Base-by-base conservation (phyloP, 1,140 invertebrate genomes). In the Drosophila mayri region DNA sequence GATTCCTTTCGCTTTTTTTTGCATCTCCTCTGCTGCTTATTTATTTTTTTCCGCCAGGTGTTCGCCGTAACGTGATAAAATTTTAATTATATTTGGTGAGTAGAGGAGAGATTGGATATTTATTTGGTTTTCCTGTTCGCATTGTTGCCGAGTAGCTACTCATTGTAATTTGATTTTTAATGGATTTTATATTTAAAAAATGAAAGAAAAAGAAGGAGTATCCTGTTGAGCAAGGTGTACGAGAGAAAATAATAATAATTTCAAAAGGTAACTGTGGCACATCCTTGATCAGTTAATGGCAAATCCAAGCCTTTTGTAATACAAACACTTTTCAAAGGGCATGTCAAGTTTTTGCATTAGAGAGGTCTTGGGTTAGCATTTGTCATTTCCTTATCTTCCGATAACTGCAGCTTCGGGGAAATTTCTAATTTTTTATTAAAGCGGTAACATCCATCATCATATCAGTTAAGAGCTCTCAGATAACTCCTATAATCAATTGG, bases 61-160 rank as follows among this genome's bases (percentile, higher is more conserved):
- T 77, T 64, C 41, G 61, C 58, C 47, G 41, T 68, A 47, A 81
- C 71, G 63, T 79, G 71, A 86, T 76, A 79, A 88, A 63, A 88
- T 79, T 83, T 80, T 83, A 88, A 87, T 87, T 87, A 68, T 66
- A 76, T 67, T 50, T 68, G 40, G 30, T 18, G n/a, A 47, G 14
- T 5, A 11, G 10, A 18, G 30, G 3, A 72, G 47, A 73, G 47
- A 73, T 73, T 73, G 44, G 67, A 22, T 72, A 72, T 70, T 70
- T 70, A 55, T 46, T 54, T 11, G 35, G 32, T 22, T 28, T 35
- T 49, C 18, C 9, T 38, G 6, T 40, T 38, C 6, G 14, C 35
- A 57, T 40, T 57, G 54, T 40, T 54, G 32, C 32, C 32, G 18
- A 52, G 30, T 54, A 57, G 57, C 30, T 44, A 44, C 30, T 65